Percentiles rank a stretch among this genome's conserved stretches.
Evolutionary conservation across 2,888 invertebrate species (phyloP).

Genomic region (Calephelis perditalis): DNA sequence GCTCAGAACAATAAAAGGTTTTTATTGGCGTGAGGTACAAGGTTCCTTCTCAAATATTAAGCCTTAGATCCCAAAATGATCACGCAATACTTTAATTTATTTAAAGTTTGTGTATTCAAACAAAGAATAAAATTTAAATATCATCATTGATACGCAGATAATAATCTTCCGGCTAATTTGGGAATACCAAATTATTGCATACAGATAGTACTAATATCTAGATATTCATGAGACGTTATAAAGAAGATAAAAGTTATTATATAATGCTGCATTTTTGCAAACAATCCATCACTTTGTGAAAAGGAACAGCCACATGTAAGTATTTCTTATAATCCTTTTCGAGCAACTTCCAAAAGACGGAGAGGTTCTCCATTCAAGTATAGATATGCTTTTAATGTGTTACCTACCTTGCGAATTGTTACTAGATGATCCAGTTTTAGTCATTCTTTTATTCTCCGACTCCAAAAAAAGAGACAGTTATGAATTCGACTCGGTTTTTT

Average conservation of each 20-base stretch:
- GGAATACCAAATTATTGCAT: background rate
- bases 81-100: background rate
- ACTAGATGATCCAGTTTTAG: too few relatives aligned
- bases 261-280: background rate
- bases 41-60: constrained; percentile 8
- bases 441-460: too few relatives aligned
- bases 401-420: too few relatives aligned
- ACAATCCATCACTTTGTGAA: background rate
- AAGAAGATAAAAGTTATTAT: constrained; percentile 1
- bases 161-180: background rate
- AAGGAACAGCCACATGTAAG: background rate
- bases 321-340: background rate
- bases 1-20: too few relatives aligned
- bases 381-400: too few relatives aligned
- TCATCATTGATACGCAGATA: background rate
- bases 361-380: too few relatives aligned
- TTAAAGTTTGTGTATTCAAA: background rate
- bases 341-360: too few relatives aligned
- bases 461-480: too few relatives aligned
- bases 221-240: background rate
- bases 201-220: background rate
- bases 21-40: constrained; percentile 22
- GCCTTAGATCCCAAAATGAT: constrained; percentile 24
- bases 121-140: background rate
- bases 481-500: too few relatives aligned